These are phyloP conservation scores for Dyspetes luteomarginatus DNA, from an alignment of 2,888 invertebrate genomes.

Conservation along the genomic window DNA sequence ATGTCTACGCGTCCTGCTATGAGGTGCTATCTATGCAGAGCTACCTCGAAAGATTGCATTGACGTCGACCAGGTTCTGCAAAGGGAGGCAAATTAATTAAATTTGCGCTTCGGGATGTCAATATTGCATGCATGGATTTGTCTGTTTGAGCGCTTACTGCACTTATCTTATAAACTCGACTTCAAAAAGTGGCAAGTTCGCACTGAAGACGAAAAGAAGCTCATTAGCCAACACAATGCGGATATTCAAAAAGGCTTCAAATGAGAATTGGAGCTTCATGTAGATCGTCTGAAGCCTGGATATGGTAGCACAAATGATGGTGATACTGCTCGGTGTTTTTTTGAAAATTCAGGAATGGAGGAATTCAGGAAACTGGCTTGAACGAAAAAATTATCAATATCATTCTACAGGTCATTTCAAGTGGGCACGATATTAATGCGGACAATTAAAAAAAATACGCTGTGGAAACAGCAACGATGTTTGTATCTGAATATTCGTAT, in stretches of 20 bases:
- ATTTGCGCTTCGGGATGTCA: no score
- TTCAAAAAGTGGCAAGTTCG: not conserved
- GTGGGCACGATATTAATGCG: slow-evolving; percentile 10
- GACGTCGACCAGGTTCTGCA: slow-evolving; percentile 18
- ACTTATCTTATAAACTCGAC: not conserved
- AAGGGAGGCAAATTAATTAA: not conserved
- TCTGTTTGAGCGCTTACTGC: not conserved
- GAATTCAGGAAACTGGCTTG: slow-evolving; percentile 13
- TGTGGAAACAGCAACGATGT: slow-evolving; percentile 36
- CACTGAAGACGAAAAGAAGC: not conserved
- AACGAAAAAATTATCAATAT: slow-evolving; percentile 26
- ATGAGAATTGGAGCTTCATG: slow-evolving; percentile 10
- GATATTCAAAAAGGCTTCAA: not conserved
- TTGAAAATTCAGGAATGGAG: slow-evolving; percentile 4
- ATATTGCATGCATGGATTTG: not conserved
- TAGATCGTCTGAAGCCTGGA: slow-evolving; percentile 29
- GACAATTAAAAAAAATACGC: slow-evolving; percentile 6
- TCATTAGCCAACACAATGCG: not conserved
- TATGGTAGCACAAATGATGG: slow-evolving; percentile 23
- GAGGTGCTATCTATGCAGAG: slow-evolving; percentile 47
- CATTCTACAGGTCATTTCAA: slow-evolving; percentile 19
- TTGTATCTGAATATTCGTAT: no score
- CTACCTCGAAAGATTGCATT: no score
- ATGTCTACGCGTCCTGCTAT: slow-evolving; percentile 16
- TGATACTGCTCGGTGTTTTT: slow-evolving; percentile 38